Percentiles rank a stretch among this genome's conserved stretches.
Conservation (phyloP, 2,797 vertebrate genomes). For the Bradypodion pumilum region DNA sequence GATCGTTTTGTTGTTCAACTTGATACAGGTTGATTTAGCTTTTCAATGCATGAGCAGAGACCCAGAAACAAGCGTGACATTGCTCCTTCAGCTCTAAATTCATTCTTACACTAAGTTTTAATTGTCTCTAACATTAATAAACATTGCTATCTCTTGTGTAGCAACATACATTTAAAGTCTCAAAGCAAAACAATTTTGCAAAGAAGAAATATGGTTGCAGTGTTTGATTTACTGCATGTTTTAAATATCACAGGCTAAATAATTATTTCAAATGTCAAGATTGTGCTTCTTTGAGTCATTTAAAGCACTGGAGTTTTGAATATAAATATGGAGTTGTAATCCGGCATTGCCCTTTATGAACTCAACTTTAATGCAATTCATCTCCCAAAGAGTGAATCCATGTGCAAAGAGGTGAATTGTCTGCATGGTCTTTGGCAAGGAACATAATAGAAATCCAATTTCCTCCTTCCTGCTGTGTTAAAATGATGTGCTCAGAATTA, state of each 20-base stretch:
- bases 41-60: background rate
- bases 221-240: background rate
- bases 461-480: constrained; percentile 1
- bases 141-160: background rate
- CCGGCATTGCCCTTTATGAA: background rate
- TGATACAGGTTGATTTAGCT: background rate
- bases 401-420: constrained; percentile 32
- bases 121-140: constrained; percentile 17
- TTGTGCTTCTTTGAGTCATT: constrained; percentile 20
- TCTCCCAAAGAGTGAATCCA: background rate
- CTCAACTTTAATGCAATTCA: background rate
- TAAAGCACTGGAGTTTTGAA: constrained; percentile 29
- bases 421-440: background rate
- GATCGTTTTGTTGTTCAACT: background rate
- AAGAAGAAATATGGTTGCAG: background rate
- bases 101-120: constrained; percentile 2
- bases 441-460: constrained; percentile 23
- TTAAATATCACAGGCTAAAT: constrained; percentile 32
- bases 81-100: background rate
- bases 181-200: constrained; percentile 27
- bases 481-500: constrained; percentile 8
- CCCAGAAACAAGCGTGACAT: background rate
- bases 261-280: constrained; percentile 32
- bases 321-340: background rate
- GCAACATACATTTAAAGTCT: constrained; percentile 6